These are phyloP conservation scores for Porites cylindrica DNA, from an alignment of 92 coral and sea anemone genomes.

Conservation along the genomic window DNA sequence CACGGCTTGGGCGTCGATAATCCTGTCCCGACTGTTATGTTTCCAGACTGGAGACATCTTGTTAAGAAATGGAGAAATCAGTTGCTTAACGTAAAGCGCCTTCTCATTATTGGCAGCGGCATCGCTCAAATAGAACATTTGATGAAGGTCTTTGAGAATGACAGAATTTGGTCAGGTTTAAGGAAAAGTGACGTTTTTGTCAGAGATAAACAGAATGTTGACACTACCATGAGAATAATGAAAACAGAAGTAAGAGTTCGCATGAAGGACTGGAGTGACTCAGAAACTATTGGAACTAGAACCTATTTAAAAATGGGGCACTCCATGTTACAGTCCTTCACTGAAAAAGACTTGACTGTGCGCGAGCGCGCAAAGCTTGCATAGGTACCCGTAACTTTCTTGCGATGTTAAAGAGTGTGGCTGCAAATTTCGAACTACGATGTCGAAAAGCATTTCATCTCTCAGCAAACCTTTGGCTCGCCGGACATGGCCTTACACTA, in stretches of 20 bases:
- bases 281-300: too few relatives aligned
- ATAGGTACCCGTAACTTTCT: too few relatives aligned
- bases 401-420: background rate
- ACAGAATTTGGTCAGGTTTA: constrained; percentile 26
- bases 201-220: background rate
- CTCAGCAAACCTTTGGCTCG: constrained; percentile 33
- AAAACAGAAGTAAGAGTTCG: too few relatives aligned
- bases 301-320: too few relatives aligned
- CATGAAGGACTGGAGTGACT: too few relatives aligned
- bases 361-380: too few relatives aligned
- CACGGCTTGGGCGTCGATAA: background rate
- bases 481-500: constrained; percentile 24
- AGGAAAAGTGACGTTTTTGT: constrained; percentile 37
- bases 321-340: too few relatives aligned
- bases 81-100: constrained; percentile 6
- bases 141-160: constrained; percentile 13
- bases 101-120: constrained; percentile 12
- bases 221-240: too few relatives aligned
- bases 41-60: constrained; percentile 43
- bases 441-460: constrained; percentile 19
- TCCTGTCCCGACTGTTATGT: background rate
- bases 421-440: constrained; percentile 4
- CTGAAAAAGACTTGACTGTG: too few relatives aligned
- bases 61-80: constrained; percentile 42
- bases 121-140: constrained; percentile 12